Percentiles rank a stretch among this genome's conserved stretches.
Evolutionary conservation across 2,888 invertebrate genomes (phyloP).

Genomic region (Drosophila peninsularis): DNA sequence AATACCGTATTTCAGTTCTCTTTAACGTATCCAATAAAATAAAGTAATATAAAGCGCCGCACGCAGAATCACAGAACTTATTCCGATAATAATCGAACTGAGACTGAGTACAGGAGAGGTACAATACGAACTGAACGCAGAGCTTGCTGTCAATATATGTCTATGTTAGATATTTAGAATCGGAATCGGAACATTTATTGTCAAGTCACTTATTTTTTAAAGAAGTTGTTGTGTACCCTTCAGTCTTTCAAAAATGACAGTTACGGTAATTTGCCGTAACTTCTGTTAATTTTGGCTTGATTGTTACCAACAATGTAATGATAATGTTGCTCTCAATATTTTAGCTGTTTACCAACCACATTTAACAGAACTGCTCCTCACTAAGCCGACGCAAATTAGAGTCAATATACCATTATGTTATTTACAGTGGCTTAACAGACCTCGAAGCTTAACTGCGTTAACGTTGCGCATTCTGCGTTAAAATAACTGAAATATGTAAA

Average conservation of each 20-base stretch:
- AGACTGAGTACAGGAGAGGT: too few species aligned
- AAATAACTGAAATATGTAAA: not conserved
- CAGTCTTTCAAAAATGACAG: too few species aligned
- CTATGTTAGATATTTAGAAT: not conserved
- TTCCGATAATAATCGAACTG: too few species aligned
- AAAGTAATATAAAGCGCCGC: too few species aligned
- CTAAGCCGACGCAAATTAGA: not conserved
- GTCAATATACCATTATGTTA: not conserved
- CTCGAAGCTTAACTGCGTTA: not conserved
- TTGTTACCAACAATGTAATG: not conserved
- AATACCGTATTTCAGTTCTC: too few species aligned
- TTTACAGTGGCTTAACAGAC: slow-evolving; percentile 9
- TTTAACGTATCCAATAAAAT: too few species aligned
- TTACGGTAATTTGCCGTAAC: too few species aligned
- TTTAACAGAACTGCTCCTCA: slow-evolving; percentile 6
- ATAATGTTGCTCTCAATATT: not conserved
- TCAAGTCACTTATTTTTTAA: too few species aligned
- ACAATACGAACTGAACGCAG: too few species aligned
- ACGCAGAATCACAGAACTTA: too few species aligned
- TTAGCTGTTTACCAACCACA: not conserved
- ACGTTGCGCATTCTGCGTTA: slow-evolving; percentile 3
- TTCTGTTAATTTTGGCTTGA: not conserved
- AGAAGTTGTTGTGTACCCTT: too few species aligned
- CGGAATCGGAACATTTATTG: not conserved
- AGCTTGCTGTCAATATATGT: not conserved